Conservation (phyloP, 2,797 vertebrate genomes). For the Molossus alvarezi region DNA sequence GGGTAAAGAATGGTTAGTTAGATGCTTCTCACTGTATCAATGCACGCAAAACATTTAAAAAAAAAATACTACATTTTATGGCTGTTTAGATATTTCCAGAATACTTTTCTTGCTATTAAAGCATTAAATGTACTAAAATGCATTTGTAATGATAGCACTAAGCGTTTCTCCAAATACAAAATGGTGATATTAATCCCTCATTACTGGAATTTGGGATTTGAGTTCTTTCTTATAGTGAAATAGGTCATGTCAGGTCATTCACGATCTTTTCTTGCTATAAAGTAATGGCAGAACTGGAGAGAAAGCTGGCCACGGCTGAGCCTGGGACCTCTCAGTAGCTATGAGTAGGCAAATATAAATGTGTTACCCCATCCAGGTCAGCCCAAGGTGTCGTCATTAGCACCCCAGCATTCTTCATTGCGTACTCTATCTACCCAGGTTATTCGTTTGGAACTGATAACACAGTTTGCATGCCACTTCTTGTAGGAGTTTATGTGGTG, state of each 20-base stretch:
- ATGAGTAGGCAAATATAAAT: background rate
- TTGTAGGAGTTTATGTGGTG: background rate
- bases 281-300: background rate
- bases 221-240: background rate
- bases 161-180: conserved; percentile 30
- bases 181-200: conserved; percentile 9
- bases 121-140: background rate
- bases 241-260: background rate
- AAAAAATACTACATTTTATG: conserved; percentile 17
- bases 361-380: background rate
- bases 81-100: background rate
- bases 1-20: background rate
- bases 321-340: background rate
- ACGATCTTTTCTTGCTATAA: background rate
- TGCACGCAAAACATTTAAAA: background rate
- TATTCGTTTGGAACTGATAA: background rate
- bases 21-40: background rate
- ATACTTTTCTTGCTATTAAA: conserved; percentile 64
- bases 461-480: background rate
- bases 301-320: background rate
- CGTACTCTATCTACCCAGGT: background rate
- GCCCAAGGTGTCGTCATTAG: background rate
- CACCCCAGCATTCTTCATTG: background rate
- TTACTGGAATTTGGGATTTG: background rate
- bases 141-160: conserved; percentile 54